These are phyloP conservation scores for Macquaria ambigua DNA, from an alignment of 2,113 vertebrate genomes.

Conservation along the genomic window DNA sequence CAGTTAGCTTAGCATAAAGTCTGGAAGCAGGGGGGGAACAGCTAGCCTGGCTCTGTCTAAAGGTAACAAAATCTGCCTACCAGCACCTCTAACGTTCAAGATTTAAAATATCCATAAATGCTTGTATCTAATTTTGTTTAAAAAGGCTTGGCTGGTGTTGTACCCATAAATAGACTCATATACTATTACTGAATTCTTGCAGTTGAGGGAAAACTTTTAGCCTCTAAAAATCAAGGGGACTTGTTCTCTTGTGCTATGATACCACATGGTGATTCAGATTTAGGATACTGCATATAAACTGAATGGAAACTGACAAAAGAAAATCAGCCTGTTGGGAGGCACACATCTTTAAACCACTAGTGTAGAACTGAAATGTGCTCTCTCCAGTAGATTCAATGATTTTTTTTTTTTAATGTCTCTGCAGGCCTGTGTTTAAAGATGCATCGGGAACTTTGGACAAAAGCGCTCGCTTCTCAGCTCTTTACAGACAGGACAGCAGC, in stretches of 20 bases:
- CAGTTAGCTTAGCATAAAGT: too few species aligned
- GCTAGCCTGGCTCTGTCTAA: too few species aligned
- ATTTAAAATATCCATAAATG: neutral
- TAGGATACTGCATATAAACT: neutral
- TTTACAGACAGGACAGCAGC: conserved; percentile 97
- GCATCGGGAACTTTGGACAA: conserved; percentile 94
- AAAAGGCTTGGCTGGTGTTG: neutral
- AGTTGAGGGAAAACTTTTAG: neutral
- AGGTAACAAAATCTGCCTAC: too few species aligned
- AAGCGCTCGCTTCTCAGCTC: conserved; percentile 91
- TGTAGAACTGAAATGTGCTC: conserved; percentile 20
- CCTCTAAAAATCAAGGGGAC: neutral
- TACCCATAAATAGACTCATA: neutral
- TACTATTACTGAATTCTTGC: neutral
- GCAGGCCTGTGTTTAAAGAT: conserved; percentile 95
- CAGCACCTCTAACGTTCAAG: too few species aligned
- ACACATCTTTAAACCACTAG: neutral
- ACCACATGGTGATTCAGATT: neutral
- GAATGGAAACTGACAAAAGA: conserved; percentile 19
- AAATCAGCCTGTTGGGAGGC: neutral
- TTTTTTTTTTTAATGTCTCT: conserved; percentile 27
- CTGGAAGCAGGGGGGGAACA: too few species aligned
- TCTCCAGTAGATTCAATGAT: neutral
- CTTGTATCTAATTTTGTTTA: neutral
- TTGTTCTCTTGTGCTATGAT: neutral